Percentiles rank a stretch among this genome's conserved stretches.
phyloP scores from a whole-genome alignment of 2,797 vertebrate species.

The Trichosurus vulpecula region DNA sequence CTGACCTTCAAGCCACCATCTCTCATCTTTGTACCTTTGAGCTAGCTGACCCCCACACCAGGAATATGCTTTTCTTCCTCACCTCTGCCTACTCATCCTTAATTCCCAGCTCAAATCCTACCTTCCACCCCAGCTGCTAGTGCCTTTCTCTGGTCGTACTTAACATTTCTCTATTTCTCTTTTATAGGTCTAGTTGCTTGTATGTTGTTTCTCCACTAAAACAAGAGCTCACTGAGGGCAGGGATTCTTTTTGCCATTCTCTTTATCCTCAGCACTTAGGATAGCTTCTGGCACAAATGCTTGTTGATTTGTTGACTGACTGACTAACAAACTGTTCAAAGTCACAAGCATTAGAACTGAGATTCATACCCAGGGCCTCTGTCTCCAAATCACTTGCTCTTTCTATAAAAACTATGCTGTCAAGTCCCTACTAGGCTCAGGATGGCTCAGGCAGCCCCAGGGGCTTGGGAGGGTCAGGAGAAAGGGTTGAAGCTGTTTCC shows the following conservation, averaged over 20 bases:
- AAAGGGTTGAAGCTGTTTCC: neutral
- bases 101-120: neutral
- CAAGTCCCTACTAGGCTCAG: neutral
- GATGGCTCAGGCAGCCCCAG: neutral
- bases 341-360: neutral
- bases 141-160: neutral
- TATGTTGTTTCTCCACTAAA: neutral
- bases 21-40: neutral
- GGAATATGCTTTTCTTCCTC: neutral
- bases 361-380: neutral
- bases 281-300: neutral
- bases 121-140: neutral
- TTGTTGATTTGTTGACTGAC: neutral
- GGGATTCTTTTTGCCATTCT: neutral
- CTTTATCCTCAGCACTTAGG: neutral
- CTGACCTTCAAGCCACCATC: neutral
- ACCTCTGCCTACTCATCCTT: neutral
- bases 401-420: neutral
- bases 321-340: neutral
- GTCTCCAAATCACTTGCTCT: neutral
- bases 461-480: neutral
- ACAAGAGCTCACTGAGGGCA: neutral
- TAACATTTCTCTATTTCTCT: neutral
- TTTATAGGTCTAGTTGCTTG: neutral
- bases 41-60: neutral